Base-by-base conservation (phyloP, 2,797 vertebrate species). In the Champsocephalus esox region DNA sequence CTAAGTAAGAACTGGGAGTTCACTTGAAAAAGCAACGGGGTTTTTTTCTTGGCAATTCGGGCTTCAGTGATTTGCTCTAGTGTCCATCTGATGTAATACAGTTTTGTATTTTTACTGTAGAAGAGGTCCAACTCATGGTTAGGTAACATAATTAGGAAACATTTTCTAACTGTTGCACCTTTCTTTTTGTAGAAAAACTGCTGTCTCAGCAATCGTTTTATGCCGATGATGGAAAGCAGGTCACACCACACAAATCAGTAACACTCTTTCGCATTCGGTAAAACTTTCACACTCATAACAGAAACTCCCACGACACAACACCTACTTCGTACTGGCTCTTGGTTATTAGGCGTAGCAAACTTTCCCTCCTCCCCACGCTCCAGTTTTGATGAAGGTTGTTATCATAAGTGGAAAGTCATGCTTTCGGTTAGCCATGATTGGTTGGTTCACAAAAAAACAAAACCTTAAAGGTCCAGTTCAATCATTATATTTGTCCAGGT, bases 221-320 rank as follows among this genome's bases (percentile, higher is more conserved):
- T 70, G 72, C 72, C 63, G 74, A 72, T 76, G 75, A 76, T 74
- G 56, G 72, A 75, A 68, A 86, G 28, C 19, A 12, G 59, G 71
- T 70, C 56, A 65, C 8, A 11, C 41, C 51, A 45, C 71, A 73
- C 54, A 77, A 64, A 75, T 81, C 45, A 57, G 56, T 14, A 76
- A 56, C 59, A 16, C 38, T 63, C 56, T 50, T 79, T 57, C 17
- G 16, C 71, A 51, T 73, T 80, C 41, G 14, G 28, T 71, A 21
- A 24, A 38, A 71, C 52, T 38, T 70, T 60, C 16, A 73, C 32
- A 73, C 48, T 78, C 64, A 51, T 55, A 75, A 34, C 79, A 73
- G 73, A 73, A 82, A 73, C 67, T 62, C 54, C 63, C 12, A 38
- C 28, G 16, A 45, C 28, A 54, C 28, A 41, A 48, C 61, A 44